Evolutionary conservation across 2,888 invertebrate genomes (phyloP).

Genomic region (Cheilosia vernalis): DNA sequence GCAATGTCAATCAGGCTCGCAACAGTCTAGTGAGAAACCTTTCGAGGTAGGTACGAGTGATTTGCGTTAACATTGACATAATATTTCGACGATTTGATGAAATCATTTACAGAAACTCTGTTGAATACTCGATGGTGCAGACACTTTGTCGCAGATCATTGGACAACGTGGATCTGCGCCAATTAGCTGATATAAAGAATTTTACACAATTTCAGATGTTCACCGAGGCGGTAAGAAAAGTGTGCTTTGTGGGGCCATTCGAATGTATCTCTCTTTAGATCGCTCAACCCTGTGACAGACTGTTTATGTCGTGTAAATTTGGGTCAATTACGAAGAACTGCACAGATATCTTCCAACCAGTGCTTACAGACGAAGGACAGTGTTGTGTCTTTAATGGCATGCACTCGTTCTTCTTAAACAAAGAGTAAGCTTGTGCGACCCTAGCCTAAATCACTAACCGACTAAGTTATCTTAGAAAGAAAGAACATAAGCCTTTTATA

Average conservation of each 20-base stretch:
- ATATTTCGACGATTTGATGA: neutral
- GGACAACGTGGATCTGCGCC: slow-evolving; percentile 75
- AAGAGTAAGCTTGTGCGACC: slow-evolving; percentile 79
- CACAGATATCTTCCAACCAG: slow-evolving; percentile 88
- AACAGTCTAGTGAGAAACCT: slow-evolving; percentile 85
- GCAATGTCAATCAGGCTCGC: slow-evolving; percentile 92
- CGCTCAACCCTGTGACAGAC: slow-evolving; percentile 89
- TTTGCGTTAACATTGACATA: neutral
- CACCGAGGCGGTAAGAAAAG: slow-evolving; percentile 72
- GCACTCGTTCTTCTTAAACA: slow-evolving; percentile 87
- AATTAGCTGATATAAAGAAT: slow-evolving; percentile 35
- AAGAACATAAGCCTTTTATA: neutral
- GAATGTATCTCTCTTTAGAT: slow-evolving; percentile 84
- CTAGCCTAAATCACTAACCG: neutral
- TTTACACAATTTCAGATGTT: slow-evolving; percentile 76
- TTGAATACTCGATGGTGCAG: slow-evolving; percentile 84
- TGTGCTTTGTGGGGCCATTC: neutral
- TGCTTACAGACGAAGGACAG: slow-evolving; percentile 92
- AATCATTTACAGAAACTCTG: slow-evolving; percentile 86
- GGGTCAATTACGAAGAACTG: slow-evolving; percentile 86
- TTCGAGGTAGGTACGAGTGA: slow-evolving; percentile 32
- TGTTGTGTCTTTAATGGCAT: slow-evolving; percentile 93
- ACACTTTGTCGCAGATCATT: slow-evolving; percentile 77
- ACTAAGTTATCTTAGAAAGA: slow-evolving; percentile 17
- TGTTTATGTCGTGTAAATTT: slow-evolving; percentile 89